These are phyloP conservation scores for Philereme vetulata DNA, from an alignment of 2,888 invertebrate genomes.

Conservation along the genomic window DNA sequence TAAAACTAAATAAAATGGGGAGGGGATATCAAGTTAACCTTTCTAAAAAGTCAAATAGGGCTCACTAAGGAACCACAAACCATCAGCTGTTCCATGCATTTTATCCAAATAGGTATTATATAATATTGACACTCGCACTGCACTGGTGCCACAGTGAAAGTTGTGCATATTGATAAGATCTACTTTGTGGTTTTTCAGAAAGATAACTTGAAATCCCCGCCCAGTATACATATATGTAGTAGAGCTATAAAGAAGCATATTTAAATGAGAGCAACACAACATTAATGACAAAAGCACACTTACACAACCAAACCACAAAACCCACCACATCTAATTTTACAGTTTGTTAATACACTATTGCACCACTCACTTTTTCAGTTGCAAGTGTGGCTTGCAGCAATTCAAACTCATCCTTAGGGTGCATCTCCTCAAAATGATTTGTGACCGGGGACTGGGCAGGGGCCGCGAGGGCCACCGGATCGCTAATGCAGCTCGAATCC, in stretches of 20 bases:
- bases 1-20: not conserved
- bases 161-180: no score
- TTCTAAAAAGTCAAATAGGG: no score
- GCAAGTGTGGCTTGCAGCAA: slow-evolving; percentile 71
- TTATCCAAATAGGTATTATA: no score
- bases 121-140: no score
- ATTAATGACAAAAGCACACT: slow-evolving; percentile 20
- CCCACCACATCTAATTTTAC: slow-evolving; percentile 30
- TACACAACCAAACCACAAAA: slow-evolving; percentile 13
- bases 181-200: no score
- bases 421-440: slow-evolving; percentile 91
- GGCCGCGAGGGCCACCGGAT: slow-evolving; percentile 73
- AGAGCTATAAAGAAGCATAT: slow-evolving; percentile 2
- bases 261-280: slow-evolving; percentile 1
- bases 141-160: no score
- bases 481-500: slow-evolving; percentile 84
- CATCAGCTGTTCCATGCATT: no score
- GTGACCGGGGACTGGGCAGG: slow-evolving; percentile 55
- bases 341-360: slow-evolving; percentile 35
- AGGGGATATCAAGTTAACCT: no score
- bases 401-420: slow-evolving; percentile 91
- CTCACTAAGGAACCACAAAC: no score
- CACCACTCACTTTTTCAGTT: slow-evolving; percentile 76
- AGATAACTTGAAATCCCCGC: no score
- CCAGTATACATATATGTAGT: not conserved